Evolutionary conservation across 2,888 invertebrate species (phyloP).

Genomic region (Eudasyphora cyanicolor): DNA sequence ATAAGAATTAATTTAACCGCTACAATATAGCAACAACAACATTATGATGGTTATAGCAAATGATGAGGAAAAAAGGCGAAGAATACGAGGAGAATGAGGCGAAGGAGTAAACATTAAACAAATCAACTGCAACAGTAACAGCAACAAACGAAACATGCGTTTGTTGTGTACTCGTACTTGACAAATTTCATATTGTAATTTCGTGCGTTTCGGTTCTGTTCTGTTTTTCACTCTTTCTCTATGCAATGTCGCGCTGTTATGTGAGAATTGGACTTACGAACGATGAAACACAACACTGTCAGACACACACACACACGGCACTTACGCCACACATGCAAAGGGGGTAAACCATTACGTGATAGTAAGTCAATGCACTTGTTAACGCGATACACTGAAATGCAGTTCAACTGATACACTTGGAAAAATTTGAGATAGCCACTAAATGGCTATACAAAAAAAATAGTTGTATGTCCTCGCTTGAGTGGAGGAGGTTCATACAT

Average conservation of each 20-base stretch:
- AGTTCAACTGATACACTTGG: neutral
- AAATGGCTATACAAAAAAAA: no score
- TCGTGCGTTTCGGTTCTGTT: neutral
- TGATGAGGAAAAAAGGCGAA: constrained; percentile 24
- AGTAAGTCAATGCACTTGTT: constrained; percentile 46
- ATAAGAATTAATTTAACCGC: constrained; percentile 61
- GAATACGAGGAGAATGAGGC: neutral
- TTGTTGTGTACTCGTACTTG: constrained; percentile 27
- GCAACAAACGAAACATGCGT: constrained; percentile 2
- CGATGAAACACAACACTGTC: constrained; percentile 6
- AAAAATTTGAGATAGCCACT: no score
- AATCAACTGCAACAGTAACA: neutral
- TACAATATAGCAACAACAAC: constrained; percentile 45
- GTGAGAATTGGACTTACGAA: constrained; percentile 22
- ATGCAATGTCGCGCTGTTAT: constrained; percentile 10
- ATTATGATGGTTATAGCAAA: no score
- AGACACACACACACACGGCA: neutral
- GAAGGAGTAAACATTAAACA: neutral
- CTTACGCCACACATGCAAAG: neutral
- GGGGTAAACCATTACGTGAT: constrained; percentile 30
- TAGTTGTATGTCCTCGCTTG: no score
- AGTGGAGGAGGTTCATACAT: no score
- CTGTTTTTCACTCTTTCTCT: neutral
- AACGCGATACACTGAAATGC: constrained; percentile 2
- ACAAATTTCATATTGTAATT: constrained; percentile 28